phyloP scores from a whole-genome alignment of 2,888 invertebrate species.

The Parnassius mnemosyne region DNA sequence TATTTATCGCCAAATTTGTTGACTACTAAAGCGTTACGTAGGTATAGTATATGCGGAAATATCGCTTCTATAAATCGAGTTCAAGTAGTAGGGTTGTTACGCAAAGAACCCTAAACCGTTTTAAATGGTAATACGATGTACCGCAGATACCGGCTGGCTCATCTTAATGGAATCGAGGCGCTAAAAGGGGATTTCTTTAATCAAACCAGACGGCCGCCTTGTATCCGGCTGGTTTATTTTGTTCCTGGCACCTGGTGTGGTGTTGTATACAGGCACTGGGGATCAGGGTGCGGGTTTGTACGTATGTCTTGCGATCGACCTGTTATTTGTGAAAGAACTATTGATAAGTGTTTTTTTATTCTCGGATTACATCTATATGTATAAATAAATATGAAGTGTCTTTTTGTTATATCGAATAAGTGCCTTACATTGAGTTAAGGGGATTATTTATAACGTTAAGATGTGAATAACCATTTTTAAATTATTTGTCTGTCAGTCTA shows the following conservation, averaged over 20 bases:
- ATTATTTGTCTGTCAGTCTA: too few species aligned
- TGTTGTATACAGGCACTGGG: constrained; percentile 1
- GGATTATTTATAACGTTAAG: too few species aligned
- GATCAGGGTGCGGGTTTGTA: not conserved
- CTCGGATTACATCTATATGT: too few species aligned
- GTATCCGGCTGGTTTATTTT: constrained; percentile 12
- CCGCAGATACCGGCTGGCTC: constrained; percentile 24
- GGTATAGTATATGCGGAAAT: too few species aligned
- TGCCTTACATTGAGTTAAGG: too few species aligned
- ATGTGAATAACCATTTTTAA: too few species aligned
- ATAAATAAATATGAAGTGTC: too few species aligned
- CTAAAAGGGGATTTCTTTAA: constrained; percentile 27
- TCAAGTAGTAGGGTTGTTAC: constrained; percentile 15
- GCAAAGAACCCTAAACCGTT: constrained; percentile 25
- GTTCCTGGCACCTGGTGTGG: constrained; percentile 16
- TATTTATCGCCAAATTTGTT: too few species aligned
- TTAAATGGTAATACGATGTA: constrained; percentile 25
- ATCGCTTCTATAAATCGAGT: constrained; percentile 8
- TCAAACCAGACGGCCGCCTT: constrained; percentile 19
- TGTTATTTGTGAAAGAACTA: too few species aligned
- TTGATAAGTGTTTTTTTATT: too few species aligned
- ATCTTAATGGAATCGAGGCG: constrained; percentile 24
- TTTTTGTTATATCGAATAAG: too few species aligned
- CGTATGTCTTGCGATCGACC: not conserved
- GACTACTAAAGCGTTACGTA: too few species aligned